Evolutionary conservation across 2,797 vertebrate species (phyloP).

Genomic region (Enteromius thamalakanensis): DNA sequence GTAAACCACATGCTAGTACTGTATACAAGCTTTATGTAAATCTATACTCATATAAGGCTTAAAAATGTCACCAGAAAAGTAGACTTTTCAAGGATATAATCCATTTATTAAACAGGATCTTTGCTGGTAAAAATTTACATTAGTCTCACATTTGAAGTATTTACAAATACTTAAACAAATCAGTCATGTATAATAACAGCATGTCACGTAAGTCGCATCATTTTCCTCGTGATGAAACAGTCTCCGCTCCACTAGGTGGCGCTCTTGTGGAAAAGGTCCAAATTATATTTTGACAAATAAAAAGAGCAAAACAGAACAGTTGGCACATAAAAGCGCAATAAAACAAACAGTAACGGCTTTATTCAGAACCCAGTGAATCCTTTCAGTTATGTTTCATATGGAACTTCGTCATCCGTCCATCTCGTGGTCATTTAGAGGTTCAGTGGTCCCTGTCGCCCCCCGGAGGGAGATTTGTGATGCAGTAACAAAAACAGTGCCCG

Average conservation of each 20-base stretch:
- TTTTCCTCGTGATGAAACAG: constrained; percentile 30
- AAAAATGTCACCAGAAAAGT: background rate
- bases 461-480: constrained; percentile 40
- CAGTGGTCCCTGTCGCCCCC: constrained; percentile 42
- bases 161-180: constrained; percentile 73
- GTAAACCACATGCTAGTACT: background rate
- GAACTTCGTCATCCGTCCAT: constrained; percentile 25
- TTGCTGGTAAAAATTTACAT: constrained; percentile 59
- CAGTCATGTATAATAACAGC: constrained; percentile 55
- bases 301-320: constrained; percentile 25
- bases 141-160: constrained; percentile 71
- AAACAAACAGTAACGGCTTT: constrained; percentile 63
- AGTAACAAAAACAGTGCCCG: constrained; percentile 59
- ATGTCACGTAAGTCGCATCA: constrained; percentile 37
- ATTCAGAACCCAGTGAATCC: constrained; percentile 51
- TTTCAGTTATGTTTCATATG: background rate
- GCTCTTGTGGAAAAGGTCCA: constrained; percentile 12
- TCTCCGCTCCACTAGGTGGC: constrained; percentile 37
- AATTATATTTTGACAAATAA: constrained; percentile 35
- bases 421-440: background rate
- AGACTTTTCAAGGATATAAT: constrained; percentile 27
- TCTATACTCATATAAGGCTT: constrained; percentile 17
- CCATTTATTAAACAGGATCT: constrained; percentile 58
- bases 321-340: constrained; percentile 44
- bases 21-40: constrained; percentile 7